A percentile compares a stretch with the other conserved stretches of the same genome.
phyloP scores from a whole-genome alignment of 2,797 vertebrate genomes.

The Jordanella pulchra region DNA sequence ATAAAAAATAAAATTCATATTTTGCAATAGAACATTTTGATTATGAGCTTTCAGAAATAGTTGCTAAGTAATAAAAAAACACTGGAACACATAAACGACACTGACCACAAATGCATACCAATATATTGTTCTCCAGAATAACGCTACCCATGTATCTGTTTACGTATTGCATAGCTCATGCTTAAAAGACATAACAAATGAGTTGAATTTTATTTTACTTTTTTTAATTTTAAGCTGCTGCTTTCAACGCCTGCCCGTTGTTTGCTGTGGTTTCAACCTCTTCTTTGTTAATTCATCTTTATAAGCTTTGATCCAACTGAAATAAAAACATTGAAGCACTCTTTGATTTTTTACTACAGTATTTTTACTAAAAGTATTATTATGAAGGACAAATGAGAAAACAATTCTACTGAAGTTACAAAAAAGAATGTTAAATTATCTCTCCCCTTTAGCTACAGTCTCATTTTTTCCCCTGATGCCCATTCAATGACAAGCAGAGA shows the following conservation, averaged over 20 bases:
- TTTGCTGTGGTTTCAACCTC: no score
- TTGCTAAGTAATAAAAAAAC: neutral
- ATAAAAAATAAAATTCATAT: no score
- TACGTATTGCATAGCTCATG: neutral
- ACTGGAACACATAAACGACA: neutral
- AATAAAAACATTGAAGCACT: no score
- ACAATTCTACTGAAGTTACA: no score
- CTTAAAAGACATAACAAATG: neutral
- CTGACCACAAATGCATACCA: neutral
- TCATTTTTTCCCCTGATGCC: neutral
- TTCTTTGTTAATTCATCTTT: no score
- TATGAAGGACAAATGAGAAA: no score
- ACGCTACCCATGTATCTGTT: neutral
- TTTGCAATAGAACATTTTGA: neutral
- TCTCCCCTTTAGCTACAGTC: no score
- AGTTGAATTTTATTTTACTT: neutral
- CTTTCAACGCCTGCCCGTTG: neutral
- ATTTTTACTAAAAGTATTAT: no score
- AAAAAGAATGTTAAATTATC: no score
- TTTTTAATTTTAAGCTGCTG: neutral
- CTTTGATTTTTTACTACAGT: no score
- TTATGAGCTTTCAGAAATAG: slow-evolving; percentile 3
- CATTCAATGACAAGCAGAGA: neutral
- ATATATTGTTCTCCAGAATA: neutral
- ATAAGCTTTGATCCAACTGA: no score